Conservation (phyloP, 1,140 invertebrate genomes). For the Piezodorus guildinii region DNA sequence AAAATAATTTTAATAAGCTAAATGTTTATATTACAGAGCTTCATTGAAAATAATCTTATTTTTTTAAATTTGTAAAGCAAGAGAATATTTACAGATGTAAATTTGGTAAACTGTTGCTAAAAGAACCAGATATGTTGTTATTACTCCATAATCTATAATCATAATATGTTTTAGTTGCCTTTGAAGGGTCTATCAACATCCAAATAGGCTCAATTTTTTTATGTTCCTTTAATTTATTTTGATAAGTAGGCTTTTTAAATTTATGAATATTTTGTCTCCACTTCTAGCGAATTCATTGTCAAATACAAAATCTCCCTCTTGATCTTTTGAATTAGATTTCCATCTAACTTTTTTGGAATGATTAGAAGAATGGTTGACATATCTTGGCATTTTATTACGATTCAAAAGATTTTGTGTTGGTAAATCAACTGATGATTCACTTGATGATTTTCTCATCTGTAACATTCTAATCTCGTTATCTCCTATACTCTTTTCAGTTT, state of each 20-base stretch:
- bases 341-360: conserved; percentile 27
- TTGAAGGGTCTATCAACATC: background rate
- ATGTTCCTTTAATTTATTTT: background rate
- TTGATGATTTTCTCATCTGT: background rate
- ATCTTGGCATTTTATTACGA: conserved; percentile 13
- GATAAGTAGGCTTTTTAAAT: background rate
- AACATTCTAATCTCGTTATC: background rate
- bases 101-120: background rate
- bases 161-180: background rate
- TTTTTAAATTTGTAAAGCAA: too few relatives aligned
- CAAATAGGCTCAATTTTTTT: background rate
- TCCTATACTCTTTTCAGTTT: background rate
- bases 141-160: background rate
- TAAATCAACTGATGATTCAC: background rate
- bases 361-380: conserved; percentile 7
- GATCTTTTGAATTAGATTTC: conserved; percentile 20
- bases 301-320: background rate
- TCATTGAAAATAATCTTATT: too few relatives aligned
- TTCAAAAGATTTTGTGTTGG: background rate
- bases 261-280: background rate
- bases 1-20: too few relatives aligned
- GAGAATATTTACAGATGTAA: background rate
- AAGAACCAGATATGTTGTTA: background rate
- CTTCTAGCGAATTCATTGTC: background rate
- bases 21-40: too few relatives aligned